These are phyloP conservation scores for Pandemis cinnamomeana DNA, from an alignment of 2,888 invertebrate species.

Conservation along the genomic window DNA sequence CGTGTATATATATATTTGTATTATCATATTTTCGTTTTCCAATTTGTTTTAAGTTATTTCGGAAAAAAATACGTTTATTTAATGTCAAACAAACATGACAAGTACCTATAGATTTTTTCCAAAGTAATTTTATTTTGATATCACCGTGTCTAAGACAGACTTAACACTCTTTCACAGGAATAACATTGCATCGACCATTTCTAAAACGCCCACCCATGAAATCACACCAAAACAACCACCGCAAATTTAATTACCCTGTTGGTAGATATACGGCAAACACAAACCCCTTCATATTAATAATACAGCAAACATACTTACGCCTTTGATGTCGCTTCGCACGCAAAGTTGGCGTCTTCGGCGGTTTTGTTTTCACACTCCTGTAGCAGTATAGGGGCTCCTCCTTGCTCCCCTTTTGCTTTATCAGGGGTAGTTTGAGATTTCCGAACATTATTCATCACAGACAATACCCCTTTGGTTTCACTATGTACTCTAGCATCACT, in stretches of 20 bases:
- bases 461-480: constrained; percentile 45
- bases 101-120: too few species aligned
- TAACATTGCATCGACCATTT: background rate
- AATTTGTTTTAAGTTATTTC: too few species aligned
- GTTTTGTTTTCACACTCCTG: constrained; percentile 80
- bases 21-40: too few species aligned
- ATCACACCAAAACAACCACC: background rate
- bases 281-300: constrained; percentile 21
- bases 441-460: constrained; percentile 78
- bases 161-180: background rate
- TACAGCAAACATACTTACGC: constrained; percentile 63
- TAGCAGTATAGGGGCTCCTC: constrained; percentile 81
- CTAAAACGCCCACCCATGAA: background rate
- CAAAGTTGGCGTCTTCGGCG: constrained; percentile 84
- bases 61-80: too few species aligned
- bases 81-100: too few species aligned
- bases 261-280: background rate
- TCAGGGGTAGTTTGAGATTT: constrained; percentile 82
- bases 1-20: too few species aligned
- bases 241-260: constrained; percentile 14
- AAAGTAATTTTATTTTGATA: background rate
- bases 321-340: constrained; percentile 81
- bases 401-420: constrained; percentile 74
- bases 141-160: too few species aligned
- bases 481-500: constrained; percentile 3